These are phyloP conservation scores for Hipposideros larvatus DNA, from an alignment of 2,797 vertebrate species.

Conservation along the genomic window DNA sequence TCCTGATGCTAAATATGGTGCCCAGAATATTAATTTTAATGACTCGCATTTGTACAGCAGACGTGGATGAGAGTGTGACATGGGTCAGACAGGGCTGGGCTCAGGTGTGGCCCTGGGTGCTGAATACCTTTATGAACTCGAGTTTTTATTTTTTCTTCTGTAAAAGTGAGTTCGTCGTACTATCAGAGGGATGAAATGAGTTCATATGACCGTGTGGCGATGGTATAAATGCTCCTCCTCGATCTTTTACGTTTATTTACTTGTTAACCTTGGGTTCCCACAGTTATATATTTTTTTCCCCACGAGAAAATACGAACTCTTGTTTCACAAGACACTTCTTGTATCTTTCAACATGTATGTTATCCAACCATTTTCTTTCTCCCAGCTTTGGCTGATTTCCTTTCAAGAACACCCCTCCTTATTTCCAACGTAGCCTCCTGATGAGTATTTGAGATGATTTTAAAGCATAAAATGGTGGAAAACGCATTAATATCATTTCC, in stretches of 20 bases:
- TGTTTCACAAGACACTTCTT: neutral
- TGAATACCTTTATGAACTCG: neutral
- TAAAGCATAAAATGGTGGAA: conserved; percentile 60
- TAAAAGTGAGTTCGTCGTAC: neutral
- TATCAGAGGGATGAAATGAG: neutral
- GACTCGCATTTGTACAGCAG: neutral
- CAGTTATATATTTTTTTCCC: neutral
- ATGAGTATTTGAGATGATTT: conserved; percentile 59
- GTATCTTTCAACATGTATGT: neutral
- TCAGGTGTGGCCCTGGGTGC: neutral
- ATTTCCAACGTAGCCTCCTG: neutral
- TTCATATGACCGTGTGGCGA: no score
- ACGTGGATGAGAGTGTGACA: neutral
- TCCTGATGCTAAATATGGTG: neutral
- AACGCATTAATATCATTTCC: conserved; percentile 66
- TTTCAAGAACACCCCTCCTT: neutral
- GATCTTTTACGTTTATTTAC: neutral
- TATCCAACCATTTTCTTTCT: neutral
- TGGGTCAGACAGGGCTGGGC: neutral
- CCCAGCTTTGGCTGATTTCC: neutral
- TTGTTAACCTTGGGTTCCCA: neutral
- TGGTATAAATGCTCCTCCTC: neutral
- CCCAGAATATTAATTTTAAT: neutral
- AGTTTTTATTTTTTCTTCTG: neutral
- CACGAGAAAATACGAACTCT: neutral